Evolutionary conservation across 35 echinoderm and acorn worm species (phyloP).

Genomic region (Heliocidaris tuberculata): DNA sequence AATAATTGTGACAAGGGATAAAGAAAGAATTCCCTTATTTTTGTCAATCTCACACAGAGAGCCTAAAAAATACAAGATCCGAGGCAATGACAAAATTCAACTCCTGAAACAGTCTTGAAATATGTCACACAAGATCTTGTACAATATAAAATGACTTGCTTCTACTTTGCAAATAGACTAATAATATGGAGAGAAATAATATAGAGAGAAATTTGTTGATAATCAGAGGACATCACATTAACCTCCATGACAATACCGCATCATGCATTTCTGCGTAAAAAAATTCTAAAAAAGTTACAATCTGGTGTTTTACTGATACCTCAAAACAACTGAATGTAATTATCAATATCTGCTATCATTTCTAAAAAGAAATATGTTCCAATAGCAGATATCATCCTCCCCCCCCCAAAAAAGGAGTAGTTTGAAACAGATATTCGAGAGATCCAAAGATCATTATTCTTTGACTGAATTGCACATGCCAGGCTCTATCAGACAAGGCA

Average conservation of each 20-base stretch:
- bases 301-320: background rate
- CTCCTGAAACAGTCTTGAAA: background rate
- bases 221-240: background rate
- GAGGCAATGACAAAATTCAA: background rate
- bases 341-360: background rate
- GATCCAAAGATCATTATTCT: no score
- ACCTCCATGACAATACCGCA: background rate
- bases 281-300: background rate
- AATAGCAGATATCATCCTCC: no score
- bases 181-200: background rate
- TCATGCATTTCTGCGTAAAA: background rate
- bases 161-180: background rate
- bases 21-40: background rate
- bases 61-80: background rate
- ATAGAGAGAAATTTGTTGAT: background rate
- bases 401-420: no score
- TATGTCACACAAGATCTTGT: background rate
- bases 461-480: background rate
- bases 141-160: background rate
- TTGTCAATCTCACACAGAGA: background rate
- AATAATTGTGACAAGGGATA: background rate
- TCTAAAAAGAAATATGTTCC: background rate
- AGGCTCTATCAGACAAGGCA: background rate
- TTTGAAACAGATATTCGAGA: no score
- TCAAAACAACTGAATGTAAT: background rate